These are phyloP conservation scores for Anoplophora glabripennis DNA, from an alignment of 1,140 invertebrate species.

Conservation along the genomic window DNA sequence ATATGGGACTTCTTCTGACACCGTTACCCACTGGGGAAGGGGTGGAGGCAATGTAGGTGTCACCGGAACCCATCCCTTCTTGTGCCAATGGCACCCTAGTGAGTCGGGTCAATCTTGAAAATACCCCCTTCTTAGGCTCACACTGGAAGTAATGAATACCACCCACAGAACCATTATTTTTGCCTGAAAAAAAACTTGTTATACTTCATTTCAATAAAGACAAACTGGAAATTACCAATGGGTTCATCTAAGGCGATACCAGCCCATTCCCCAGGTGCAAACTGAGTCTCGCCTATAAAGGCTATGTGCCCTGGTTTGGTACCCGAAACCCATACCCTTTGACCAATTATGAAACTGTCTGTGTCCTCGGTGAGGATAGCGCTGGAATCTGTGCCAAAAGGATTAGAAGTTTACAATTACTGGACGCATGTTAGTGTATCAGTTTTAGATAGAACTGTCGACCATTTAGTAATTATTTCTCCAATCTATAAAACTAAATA, in stretches of 20 bases:
- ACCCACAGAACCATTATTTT: constrained; percentile 95
- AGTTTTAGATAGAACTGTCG: neutral
- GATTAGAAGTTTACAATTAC: neutral
- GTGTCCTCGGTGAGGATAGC: constrained; percentile 83
- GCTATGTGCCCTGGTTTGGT: constrained; percentile 93
- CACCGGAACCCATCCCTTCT: constrained; percentile 44
- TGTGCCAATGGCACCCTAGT: constrained; percentile 66
- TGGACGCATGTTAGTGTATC: neutral
- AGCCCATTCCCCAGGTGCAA: constrained; percentile 94
- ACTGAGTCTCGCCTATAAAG: constrained; percentile 97
- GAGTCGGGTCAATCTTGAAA: constrained; percentile 86
- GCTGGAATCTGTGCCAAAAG: constrained; percentile 66
- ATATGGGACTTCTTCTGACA: constrained; percentile 40
- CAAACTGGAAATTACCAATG: constrained; percentile 62
- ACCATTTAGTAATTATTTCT: neutral
- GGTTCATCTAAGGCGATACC: constrained; percentile 93
- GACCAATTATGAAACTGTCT: constrained; percentile 93
- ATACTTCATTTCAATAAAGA: neutral
- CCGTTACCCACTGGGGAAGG: constrained; percentile 33
- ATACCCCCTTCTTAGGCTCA: constrained; percentile 88
- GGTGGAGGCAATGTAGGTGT: constrained; percentile 22
- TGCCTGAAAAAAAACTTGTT: constrained; percentile 58
- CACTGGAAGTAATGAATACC: constrained; percentile 93
- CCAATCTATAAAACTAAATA: too few species aligned
- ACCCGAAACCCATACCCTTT: constrained; percentile 92